Conservation (phyloP, 2,888 invertebrate species). For the Litoditis marina region DNA sequence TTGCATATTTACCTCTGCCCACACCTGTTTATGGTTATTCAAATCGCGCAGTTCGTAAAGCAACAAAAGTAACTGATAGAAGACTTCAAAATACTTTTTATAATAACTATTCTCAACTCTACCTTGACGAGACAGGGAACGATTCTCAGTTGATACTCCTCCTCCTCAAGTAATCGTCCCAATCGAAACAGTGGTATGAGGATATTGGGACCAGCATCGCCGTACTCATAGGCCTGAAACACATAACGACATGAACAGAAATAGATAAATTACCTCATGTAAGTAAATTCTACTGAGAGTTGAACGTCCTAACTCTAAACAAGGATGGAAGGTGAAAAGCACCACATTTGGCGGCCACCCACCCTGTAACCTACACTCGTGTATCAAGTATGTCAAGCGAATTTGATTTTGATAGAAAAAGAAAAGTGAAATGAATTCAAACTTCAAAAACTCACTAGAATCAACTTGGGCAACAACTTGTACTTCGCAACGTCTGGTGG, state of each 20-base stretch:
- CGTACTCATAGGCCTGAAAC: constrained; percentile 90
- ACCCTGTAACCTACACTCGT: too few species aligned
- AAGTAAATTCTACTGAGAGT: not conserved
- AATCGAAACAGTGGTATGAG: constrained; percentile 87
- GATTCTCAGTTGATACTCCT: constrained; percentile 79
- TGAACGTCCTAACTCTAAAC: too few species aligned
- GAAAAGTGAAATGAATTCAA: too few species aligned
- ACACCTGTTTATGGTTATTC: too few species aligned
- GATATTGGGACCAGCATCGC: constrained; percentile 92
- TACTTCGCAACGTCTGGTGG: constrained; percentile 80
- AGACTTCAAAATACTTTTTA: not conserved
- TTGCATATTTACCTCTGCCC: too few species aligned
- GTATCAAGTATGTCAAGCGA: too few species aligned
- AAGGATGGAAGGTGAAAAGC: too few species aligned
- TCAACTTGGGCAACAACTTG: constrained; percentile 89
- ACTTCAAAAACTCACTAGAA: constrained; percentile 46
- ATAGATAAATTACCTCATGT: not conserved
- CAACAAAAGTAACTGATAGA: too few species aligned
- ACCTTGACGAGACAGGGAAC: constrained; percentile 91
- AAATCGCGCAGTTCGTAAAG: too few species aligned
- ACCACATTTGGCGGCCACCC: too few species aligned
- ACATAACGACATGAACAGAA: not conserved
- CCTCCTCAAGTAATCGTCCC: constrained; percentile 81
- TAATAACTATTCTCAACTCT: not conserved
- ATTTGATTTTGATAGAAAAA: too few species aligned